Evolutionary conservation across 2,113 vertebrate genomes (phyloP).

Genomic region (Dipodomys merriami): DNA sequence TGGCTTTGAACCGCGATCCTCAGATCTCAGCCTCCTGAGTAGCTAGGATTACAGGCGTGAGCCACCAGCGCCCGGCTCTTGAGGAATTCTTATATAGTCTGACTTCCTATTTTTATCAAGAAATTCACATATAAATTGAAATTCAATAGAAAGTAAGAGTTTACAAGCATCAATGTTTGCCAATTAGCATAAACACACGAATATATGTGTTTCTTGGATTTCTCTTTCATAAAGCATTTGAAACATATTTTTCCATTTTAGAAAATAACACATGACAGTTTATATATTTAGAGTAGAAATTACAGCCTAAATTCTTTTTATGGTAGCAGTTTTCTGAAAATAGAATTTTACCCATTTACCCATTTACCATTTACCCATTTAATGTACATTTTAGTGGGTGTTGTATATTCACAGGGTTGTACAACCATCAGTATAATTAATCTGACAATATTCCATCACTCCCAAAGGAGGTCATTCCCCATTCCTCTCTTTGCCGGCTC

Average conservation of each 20-base stretch:
- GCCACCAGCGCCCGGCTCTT: too few relatives aligned
- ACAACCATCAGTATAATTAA: background rate
- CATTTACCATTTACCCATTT: background rate
- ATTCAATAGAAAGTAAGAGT: slow-evolving; percentile 46
- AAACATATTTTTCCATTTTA: slow-evolving; percentile 52
- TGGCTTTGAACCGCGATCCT: too few relatives aligned
- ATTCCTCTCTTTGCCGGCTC: background rate
- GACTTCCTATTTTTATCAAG: slow-evolving; percentile 13
- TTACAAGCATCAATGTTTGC: background rate
- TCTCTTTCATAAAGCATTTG: slow-evolving; percentile 5
- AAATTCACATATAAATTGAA: slow-evolving; percentile 50
- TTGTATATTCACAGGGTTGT: background rate
- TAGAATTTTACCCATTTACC: slow-evolving; percentile 4
- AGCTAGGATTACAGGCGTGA: too few relatives aligned
- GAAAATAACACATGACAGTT: slow-evolving; percentile 29
- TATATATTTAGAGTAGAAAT: slow-evolving; percentile 34
- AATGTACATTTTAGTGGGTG: background rate
- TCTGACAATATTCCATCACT: slow-evolving; percentile 40
- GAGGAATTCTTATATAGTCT: background rate
- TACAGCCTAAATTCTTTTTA: background rate
- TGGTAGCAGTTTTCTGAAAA: slow-evolving; percentile 30
- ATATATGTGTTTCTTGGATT: slow-evolving; percentile 15
- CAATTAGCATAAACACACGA: background rate
- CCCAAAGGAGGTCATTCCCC: background rate
- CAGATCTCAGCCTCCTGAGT: too few relatives aligned